These are phyloP conservation scores for Rhynchotus rufescens DNA, from an alignment of 2,797 vertebrate species.

Conservation along the genomic window DNA sequence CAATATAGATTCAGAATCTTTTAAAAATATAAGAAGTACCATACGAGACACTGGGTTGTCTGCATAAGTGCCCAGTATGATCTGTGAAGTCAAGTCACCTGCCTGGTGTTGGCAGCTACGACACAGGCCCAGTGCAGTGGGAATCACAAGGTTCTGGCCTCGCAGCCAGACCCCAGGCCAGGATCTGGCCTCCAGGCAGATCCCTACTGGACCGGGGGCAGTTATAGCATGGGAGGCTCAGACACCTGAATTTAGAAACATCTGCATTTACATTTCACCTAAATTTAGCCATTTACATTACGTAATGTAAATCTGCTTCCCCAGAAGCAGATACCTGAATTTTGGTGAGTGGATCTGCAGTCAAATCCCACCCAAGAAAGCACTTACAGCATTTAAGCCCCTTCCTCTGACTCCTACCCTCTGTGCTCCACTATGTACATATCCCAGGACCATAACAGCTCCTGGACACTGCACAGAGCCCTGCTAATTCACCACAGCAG, in stretches of 20 bases:
- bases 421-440: background rate
- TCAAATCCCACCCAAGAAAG: background rate
- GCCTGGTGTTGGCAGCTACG: background rate
- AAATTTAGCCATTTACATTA: no score
- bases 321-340: background rate
- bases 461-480: background rate
- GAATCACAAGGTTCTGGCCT: background rate
- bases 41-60: background rate
- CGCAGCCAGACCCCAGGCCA: background rate
- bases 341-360: background rate
- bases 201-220: background rate
- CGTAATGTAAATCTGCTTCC: no score
- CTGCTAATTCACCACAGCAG: background rate
- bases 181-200: background rate
- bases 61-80: background rate
- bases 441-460: background rate
- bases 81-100: background rate
- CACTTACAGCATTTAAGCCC: background rate
- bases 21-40: background rate
- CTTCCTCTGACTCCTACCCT: background rate
- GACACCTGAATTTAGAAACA: background rate
- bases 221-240: background rate
- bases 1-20: background rate
- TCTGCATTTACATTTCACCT: no score
- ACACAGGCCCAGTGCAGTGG: fast-evolving